phyloP scores from a whole-genome alignment of 2,797 vertebrate species.

The Mormyrops attenuatus region DNA sequence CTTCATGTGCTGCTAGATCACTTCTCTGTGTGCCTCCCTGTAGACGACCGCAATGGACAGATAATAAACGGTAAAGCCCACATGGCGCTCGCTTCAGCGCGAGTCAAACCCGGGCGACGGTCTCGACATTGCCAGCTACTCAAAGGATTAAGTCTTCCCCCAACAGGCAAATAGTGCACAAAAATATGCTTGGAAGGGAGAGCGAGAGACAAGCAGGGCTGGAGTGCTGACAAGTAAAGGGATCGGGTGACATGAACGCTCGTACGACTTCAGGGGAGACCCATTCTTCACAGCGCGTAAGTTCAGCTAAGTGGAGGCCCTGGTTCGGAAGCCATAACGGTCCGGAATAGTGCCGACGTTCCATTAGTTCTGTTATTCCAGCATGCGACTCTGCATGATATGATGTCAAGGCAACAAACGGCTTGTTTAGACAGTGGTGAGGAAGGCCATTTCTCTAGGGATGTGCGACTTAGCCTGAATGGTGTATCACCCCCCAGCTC shows the following conservation, averaged over 20 bases:
- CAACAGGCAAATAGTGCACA: conserved; percentile 40
- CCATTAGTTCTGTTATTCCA: conserved; percentile 26
- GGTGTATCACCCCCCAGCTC: background rate
- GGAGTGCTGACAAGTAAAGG: conserved; percentile 52
- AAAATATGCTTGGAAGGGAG: conserved; percentile 41
- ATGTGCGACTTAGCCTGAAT: background rate
- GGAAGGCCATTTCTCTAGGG: conserved; percentile 21
- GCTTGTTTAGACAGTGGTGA: background rate
- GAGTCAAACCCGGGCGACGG: conserved; percentile 26
- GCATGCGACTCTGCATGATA: background rate
- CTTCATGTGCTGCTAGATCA: background rate
- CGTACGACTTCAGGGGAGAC: conserved; percentile 26
- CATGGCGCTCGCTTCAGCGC: conserved; percentile 38
- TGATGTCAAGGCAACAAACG: background rate
- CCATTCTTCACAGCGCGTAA: conserved; percentile 46
- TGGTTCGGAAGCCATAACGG: conserved; percentile 25
- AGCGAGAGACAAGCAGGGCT: conserved; percentile 48
- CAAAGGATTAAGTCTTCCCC: conserved; percentile 39
- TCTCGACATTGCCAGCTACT: conserved; percentile 25
- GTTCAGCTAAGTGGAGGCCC: background rate
- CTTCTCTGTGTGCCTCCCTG: background rate
- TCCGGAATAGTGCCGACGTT: conserved; percentile 19
- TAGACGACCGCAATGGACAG: background rate
- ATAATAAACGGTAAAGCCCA: conserved; percentile 23
- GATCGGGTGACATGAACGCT: conserved; percentile 46